phyloP scores from a whole-genome alignment of 2,113 vertebrate species.

The Leptobrachium ailaonicum region DNA sequence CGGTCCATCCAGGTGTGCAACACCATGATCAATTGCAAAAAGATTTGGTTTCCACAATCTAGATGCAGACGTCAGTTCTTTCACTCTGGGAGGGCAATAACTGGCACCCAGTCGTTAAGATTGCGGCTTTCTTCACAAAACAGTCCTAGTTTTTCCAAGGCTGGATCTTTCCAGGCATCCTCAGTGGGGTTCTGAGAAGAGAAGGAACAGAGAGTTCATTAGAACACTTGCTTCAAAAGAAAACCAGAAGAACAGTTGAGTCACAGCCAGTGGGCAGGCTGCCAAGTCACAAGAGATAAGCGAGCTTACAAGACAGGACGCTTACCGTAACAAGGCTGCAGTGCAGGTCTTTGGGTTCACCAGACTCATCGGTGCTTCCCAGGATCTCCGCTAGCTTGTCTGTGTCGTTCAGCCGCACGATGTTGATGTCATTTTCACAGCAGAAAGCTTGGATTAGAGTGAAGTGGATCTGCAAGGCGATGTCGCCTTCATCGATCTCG shows the following conservation, averaged over 20 bases:
- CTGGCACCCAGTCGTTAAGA: slow-evolving; percentile 91
- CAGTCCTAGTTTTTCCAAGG: slow-evolving; percentile 82
- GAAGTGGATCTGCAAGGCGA: slow-evolving; percentile 97
- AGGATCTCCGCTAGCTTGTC: slow-evolving; percentile 83
- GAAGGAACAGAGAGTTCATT: slow-evolving; percentile 39
- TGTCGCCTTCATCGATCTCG: slow-evolving; percentile 91
- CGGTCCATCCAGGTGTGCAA: slow-evolving; percentile 67
- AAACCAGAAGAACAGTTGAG: not conserved
- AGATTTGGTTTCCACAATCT: slow-evolving; percentile 62
- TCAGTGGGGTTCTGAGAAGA: slow-evolving; percentile 81
- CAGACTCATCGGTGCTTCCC: slow-evolving; percentile 73
- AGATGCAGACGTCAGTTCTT: not conserved
- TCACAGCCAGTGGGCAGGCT: slow-evolving; percentile 27
- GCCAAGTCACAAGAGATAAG: slow-evolving; percentile 31
- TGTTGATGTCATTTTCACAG: slow-evolving; percentile 96
- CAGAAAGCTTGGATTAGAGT: slow-evolving; percentile 97
- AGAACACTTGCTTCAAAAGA: slow-evolving; percentile 24
- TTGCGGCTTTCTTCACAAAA: slow-evolving; percentile 93
- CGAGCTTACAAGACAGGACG: slow-evolving; percentile 10
- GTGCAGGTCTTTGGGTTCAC: slow-evolving; percentile 86
- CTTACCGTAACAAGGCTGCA: slow-evolving; percentile 96
- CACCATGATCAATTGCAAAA: slow-evolving; percentile 71
- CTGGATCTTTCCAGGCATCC: slow-evolving; percentile 87
- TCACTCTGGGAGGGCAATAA: slow-evolving; percentile 88
- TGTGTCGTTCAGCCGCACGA: slow-evolving; percentile 88